Base-by-base conservation (phyloP, 1,140 invertebrate genomes). In the Thaumetopoea pityocampa region DNA sequence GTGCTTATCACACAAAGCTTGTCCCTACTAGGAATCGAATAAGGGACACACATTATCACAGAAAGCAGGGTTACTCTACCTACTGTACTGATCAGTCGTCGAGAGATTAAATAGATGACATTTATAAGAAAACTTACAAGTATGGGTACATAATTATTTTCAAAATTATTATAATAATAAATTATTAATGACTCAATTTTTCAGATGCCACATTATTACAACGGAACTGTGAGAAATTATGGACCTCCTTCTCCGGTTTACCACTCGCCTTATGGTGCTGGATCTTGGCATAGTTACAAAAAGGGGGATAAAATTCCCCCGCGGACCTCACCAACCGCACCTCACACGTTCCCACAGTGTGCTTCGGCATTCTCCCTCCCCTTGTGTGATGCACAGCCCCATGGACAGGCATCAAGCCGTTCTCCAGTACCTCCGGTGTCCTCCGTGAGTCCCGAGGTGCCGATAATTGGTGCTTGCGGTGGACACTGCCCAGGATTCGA, bases 401-500 rank as follows among this genome's bases (percentile, higher is more conserved):
- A 57, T 15, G 50, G 36, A 18, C 61, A 60, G 32, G 34, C 42
- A 27, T 33, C 62, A 4, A 72, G 41, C 29, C 43, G 54, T 3
- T 70, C 76, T 1, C 72, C 70, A 5, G 50, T 68, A 9, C 70
- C 71, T 12, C 63, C 77, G 4, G 33, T 68, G 20, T 67, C 73
- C 22, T 72, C 80, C 10, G 54, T 71, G 5, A 84, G 76, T 43
- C 78, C 80, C 11, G 80, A 86, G 57, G 72, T 80, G 24, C 74
- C 77, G 40, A 85, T 86, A 17, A 86, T 89, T 28, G 86, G 88
- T 46, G 88, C 88, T 12, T 90, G 89, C 64, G 89, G 89, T 8
- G 89, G 89, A 1, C 88, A 89, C 62, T 90, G 89, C 43, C 87
- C 88, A 43, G 88, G 87, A 43, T 89, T 89, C 83, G 88, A 90